Evolutionary conservation across 2,113 vertebrate species (phyloP), one percentile per base, ranked within the genome.

Genomic region (Heterochromis multidens): DNA sequence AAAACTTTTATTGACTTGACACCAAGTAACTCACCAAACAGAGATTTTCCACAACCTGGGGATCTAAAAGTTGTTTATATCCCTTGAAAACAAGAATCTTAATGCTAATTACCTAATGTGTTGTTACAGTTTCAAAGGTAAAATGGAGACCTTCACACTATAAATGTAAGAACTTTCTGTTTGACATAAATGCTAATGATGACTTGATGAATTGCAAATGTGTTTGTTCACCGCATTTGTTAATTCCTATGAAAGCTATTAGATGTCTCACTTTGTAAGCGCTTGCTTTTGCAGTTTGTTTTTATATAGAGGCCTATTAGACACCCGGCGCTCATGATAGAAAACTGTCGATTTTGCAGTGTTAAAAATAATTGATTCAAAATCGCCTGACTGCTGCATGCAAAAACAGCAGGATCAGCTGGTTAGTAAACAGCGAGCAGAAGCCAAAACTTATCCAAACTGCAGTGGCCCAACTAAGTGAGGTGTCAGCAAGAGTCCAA

Each of bases 381-480:
- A 91, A 83, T 3, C 10, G 62, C 87, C 84, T 10, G 57, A 83
- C 49, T 67, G 77, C 72, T 27, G 85, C 65, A 63, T 81, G 67
- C 56, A 57, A 65, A 90, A 92, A 91, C 84, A 85, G 86, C 91
- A 61, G 79, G 81, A 90, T 92, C 93, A 94, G 88, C 89, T 31
- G 17, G 77, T 88, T 84, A 72, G 81, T 21, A 77, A 91, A 87
- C 70, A 31, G 76, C 2, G 79, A 87, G 40, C 67, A 65, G 81
- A 79, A 91, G 91, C 88, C 85, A 92, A 85, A 84, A 82, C 33
- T 76, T 35, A 8, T 81, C 61, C 83, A 60, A 60, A 79, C 74
- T 83, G 84, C 76, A 29, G 82, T 37, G 23, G 40, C 74, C 70
- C 27, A 11, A 49, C 65, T 80, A 90, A 92, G 35, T 85, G 87